These are phyloP conservation scores for Eutolmus rufibarbis DNA, from an alignment of 2,888 invertebrate genomes.

Conservation along the genomic window DNA sequence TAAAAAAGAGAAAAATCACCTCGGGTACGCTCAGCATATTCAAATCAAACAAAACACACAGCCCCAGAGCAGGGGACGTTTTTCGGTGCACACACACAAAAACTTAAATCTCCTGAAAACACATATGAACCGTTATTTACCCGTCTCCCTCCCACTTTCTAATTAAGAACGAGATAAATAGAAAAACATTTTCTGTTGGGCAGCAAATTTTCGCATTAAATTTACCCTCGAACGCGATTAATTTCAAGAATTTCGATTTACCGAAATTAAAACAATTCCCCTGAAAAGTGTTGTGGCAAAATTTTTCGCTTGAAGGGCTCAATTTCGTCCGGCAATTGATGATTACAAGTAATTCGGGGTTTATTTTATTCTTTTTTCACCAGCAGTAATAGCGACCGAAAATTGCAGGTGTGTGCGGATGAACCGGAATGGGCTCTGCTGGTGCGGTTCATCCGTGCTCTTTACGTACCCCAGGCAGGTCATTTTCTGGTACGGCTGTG, in stretches of 20 bases:
- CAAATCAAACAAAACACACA: constrained; percentile 30
- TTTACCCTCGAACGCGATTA: not conserved
- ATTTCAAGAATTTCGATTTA: not conserved
- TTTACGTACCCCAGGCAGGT: not conserved
- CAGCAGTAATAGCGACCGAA: not conserved
- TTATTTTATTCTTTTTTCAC: not conserved
- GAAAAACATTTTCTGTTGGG: not conserved
- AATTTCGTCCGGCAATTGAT: not conserved
- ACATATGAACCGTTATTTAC: not conserved
- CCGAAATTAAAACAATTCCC: not conserved
- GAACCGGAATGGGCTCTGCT: not conserved
- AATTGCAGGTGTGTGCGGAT: not conserved
- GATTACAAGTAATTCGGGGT: not conserved
- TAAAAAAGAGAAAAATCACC: not conserved
- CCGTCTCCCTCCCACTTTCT: not conserved
- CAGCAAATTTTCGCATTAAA: not conserved
- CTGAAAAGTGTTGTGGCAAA: not conserved
- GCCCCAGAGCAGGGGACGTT: not conserved
- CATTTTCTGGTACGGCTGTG: not conserved
- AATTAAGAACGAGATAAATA: not conserved
- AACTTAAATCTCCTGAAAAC: not conserved
- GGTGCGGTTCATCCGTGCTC: not conserved
- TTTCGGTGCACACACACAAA: not conserved
- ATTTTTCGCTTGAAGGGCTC: no score
- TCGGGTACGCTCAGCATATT: constrained; percentile 10